Evolutionary conservation across 2,888 invertebrate species (phyloP).

Genomic region (Sarcophaga carnaria): DNA sequence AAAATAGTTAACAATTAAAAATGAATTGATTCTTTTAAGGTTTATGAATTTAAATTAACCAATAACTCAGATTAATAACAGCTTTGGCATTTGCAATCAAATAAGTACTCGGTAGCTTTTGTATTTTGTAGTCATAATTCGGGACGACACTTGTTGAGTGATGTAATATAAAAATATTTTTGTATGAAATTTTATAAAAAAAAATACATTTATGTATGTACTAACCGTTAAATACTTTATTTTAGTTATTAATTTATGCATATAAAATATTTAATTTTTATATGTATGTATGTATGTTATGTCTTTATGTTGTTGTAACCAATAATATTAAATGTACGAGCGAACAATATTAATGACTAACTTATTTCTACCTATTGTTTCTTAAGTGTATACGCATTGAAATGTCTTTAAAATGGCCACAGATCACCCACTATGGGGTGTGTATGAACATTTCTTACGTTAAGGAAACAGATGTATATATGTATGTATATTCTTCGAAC

Average conservation of each 20-base stretch:
- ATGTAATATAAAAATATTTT: slow-evolving; percentile 60
- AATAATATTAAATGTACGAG: slow-evolving; percentile 40
- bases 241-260: slow-evolving; percentile 51
- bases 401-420: not conserved
- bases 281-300: not conserved
- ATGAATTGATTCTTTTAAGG: not conserved
- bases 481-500: not conserved
- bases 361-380: slow-evolving; percentile 11
- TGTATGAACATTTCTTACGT: not conserved
- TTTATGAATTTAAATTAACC: not conserved
- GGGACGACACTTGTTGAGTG: slow-evolving; percentile 46
- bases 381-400: not conserved
- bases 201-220: not conserved
- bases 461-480: not conserved
- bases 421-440: not conserved
- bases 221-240: slow-evolving; percentile 34
- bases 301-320: slow-evolving; percentile 20
- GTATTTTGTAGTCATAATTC: slow-evolving; percentile 52
- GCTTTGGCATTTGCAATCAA: slow-evolving; percentile 38
- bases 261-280: slow-evolving; percentile 40
- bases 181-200: slow-evolving; percentile 17
- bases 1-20: not conserved
- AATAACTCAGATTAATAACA: slow-evolving; percentile 42
- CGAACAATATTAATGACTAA: slow-evolving; percentile 43
- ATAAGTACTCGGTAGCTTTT: not conserved